Percentiles rank a stretch among this genome's conserved stretches.
Evolutionary conservation across 2,797 vertebrate genomes (phyloP).

Genomic region (Chiroxiphia lanceolata): DNA sequence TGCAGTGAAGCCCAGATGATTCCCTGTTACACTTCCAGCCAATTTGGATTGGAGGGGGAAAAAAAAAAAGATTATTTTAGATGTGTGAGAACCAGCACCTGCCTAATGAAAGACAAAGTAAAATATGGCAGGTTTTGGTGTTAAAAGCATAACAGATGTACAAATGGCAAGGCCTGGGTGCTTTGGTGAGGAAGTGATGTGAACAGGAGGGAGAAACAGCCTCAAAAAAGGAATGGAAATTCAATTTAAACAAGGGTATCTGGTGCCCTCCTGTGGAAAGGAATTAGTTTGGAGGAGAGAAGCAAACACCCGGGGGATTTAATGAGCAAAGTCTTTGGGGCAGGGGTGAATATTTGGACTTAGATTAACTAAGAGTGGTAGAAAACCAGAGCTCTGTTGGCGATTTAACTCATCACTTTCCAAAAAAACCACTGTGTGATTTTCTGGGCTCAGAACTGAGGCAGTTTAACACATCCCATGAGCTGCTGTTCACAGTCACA

Average conservation of each 20-base stretch:
- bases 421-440: not conserved
- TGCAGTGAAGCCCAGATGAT: not conserved
- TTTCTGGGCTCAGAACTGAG: not conserved
- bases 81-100: too few relatives aligned
- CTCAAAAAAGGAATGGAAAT: accelerated
- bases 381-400: not conserved
- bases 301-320: accelerated
- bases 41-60: accelerated
- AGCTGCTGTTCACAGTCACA: not conserved
- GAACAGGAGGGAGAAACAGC: accelerated
- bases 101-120: not conserved
- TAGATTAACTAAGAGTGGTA: not conserved
- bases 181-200: not conserved
- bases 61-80: not conserved
- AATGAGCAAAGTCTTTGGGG: not conserved
- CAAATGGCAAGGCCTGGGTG: not conserved
- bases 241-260: not conserved
- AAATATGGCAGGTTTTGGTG: not conserved
- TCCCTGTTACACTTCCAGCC: not conserved
- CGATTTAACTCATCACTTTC: not conserved
- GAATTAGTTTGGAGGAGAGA: too few relatives aligned
- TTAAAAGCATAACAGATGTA: accelerated
- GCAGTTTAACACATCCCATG: not conserved
- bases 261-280: conserved; percentile 30
- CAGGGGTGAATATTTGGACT: not conserved